These are phyloP conservation scores for Epirrhoe alternata DNA, from an alignment of 2,888 invertebrate species.

Conservation along the genomic window DNA sequence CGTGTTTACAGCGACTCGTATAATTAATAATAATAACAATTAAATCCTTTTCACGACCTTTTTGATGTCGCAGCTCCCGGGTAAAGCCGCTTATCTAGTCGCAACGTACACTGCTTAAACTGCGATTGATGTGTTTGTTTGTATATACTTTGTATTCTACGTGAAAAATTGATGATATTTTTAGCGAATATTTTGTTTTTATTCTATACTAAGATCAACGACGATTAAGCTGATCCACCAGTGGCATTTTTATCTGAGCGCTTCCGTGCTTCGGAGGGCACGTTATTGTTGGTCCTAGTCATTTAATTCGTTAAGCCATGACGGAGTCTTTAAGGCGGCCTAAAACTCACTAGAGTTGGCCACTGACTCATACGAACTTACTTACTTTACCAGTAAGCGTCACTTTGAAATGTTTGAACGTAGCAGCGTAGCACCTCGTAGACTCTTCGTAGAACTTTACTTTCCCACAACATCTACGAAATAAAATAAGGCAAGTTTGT, in stretches of 20 bases:
- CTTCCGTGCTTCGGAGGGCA: too few relatives aligned
- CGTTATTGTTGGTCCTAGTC: too few relatives aligned
- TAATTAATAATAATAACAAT: slow-evolving; percentile 58
- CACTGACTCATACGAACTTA: too few relatives aligned
- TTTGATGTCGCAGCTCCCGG: slow-evolving; percentile 47
- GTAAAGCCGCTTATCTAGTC: slow-evolving; percentile 47
- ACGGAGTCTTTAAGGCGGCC: too few relatives aligned
- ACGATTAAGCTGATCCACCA: too few relatives aligned
- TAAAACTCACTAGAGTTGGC: too few relatives aligned
- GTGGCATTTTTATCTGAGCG: too few relatives aligned
- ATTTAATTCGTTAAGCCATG: too few relatives aligned
- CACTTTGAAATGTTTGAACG: slow-evolving; percentile 13
- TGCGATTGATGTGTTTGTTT: slow-evolving; percentile 5
- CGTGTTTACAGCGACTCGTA: slow-evolving; percentile 47
- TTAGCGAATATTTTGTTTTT: too few relatives aligned
- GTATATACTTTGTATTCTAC: not conserved
- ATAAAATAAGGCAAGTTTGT: slow-evolving; percentile 15
- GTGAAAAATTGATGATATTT: too few relatives aligned
- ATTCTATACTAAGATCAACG: too few relatives aligned
- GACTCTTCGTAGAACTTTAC: slow-evolving; percentile 30
- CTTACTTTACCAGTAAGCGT: too few relatives aligned
- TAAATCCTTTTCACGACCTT: slow-evolving; percentile 49
- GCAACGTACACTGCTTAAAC: slow-evolving; percentile 21
- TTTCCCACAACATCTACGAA: slow-evolving; percentile 2
- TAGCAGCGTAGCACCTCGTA: slow-evolving; percentile 34